A percentile compares a stretch with the other conserved stretches of the same genome.
phyloP scores from a whole-genome alignment of 2,888 invertebrate genomes.

The Silvanus unidentatus region DNA sequence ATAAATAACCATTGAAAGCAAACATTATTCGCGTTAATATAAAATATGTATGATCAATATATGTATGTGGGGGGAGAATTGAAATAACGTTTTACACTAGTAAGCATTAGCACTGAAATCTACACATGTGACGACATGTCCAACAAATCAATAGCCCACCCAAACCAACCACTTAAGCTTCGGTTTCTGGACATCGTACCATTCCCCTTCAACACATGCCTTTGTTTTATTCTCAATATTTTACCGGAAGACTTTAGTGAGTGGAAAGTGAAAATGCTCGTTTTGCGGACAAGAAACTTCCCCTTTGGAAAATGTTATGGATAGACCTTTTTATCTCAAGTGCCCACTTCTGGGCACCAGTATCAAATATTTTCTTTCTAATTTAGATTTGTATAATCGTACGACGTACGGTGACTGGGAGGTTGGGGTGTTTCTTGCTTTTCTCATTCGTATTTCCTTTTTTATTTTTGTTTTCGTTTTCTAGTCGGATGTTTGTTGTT shows the following conservation, averaged over 20 bases:
- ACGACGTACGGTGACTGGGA: no score
- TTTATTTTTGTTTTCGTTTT: no score
- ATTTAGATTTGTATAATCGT: slow-evolving; percentile 1
- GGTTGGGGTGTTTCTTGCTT: no score
- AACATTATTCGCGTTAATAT: no score
- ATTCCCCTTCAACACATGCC: slow-evolving; percentile 28
- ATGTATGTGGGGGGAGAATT: not conserved
- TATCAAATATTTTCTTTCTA: slow-evolving; percentile 23
- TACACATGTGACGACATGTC: slow-evolving; percentile 42
- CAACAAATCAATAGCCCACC: slow-evolving; percentile 43
- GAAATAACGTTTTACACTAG: slow-evolving; percentile 9
- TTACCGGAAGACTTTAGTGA: slow-evolving; percentile 36
- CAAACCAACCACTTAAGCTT: slow-evolving; percentile 32
- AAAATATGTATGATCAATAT: no score
- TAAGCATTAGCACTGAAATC: slow-evolving; percentile 32
- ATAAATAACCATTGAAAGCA: no score
- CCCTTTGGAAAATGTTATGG: slow-evolving; percentile 22
- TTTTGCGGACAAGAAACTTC: slow-evolving; percentile 30
- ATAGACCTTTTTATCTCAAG: slow-evolving; percentile 24
- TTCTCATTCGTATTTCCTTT: no score
- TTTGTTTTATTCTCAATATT: slow-evolving; percentile 41
- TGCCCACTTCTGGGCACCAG: slow-evolving; percentile 20
- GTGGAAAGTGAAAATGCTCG: slow-evolving; percentile 41
- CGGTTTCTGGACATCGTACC: slow-evolving; percentile 23
- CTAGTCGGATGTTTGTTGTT: no score